These are phyloP conservation scores for Rhingia campestris DNA, from an alignment of 2,888 invertebrate species.

Conservation along the genomic window DNA sequence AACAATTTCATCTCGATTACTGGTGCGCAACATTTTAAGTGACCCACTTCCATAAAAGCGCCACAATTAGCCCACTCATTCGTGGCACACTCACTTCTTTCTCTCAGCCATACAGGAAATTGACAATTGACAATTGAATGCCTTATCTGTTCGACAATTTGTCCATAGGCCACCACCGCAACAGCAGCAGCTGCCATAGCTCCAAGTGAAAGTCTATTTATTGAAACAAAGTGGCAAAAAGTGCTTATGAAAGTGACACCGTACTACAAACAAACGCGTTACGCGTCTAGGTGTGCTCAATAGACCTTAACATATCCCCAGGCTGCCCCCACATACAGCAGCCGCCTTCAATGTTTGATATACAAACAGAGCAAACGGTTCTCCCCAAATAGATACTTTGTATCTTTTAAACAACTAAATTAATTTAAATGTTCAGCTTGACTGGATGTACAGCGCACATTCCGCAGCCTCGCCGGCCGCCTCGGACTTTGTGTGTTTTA, in stretches of 20 bases:
- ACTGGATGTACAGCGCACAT: conserved; percentile 46
- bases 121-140: conserved; percentile 48
- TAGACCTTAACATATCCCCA: conserved; percentile 50
- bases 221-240: conserved; percentile 50
- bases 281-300: conserved; percentile 37
- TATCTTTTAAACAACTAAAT: conserved; percentile 63
- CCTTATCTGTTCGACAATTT: conserved; percentile 40
- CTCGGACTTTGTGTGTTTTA: not conserved
- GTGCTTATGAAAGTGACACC: conserved; percentile 56
- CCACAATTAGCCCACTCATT: conserved; percentile 31
- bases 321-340: conserved; percentile 37
- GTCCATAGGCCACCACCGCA: conserved; percentile 32
- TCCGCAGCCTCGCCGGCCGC: not conserved
- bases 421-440: conserved; percentile 57
- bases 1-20: no score
- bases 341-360: conserved; percentile 15
- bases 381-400: conserved; percentile 28
- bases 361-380: not conserved
- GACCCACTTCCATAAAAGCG: conserved; percentile 27
- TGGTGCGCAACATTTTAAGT: not conserved
- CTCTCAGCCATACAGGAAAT: conserved; percentile 38
- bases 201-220: conserved; percentile 55
- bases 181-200: conserved; percentile 18
- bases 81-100: conserved; percentile 42
- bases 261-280: conserved; percentile 10